These are phyloP conservation scores for Drosophila ercepeae DNA, from an alignment of 1,140 invertebrate genomes.

Conservation along the genomic window DNA sequence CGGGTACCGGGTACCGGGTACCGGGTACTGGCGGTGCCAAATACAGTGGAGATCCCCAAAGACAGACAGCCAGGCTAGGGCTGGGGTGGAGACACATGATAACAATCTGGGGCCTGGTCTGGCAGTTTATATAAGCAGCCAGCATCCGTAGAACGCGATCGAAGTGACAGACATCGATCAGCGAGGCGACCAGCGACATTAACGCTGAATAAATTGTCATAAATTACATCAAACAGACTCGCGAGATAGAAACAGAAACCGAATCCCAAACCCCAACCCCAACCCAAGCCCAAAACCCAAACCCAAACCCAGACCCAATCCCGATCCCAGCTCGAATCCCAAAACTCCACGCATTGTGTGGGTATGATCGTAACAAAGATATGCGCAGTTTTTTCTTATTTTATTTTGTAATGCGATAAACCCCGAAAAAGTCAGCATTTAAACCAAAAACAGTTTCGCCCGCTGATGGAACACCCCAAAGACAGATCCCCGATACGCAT, in stretches of 20 bases:
- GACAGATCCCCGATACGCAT: slow-evolving; percentile 65
- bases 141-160: slow-evolving; percentile 67
- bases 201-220: slow-evolving; percentile 83
- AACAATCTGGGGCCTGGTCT: slow-evolving; percentile 60
- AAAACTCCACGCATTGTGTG: slow-evolving; percentile 55
- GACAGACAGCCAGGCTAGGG: slow-evolving; percentile 18
- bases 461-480: slow-evolving; percentile 69
- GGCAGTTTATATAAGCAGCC: slow-evolving; percentile 73
- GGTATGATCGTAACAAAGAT: slow-evolving; percentile 52
- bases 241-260: slow-evolving; percentile 35
- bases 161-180: slow-evolving; percentile 79
- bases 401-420: slow-evolving; percentile 47
- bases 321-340: background rate
- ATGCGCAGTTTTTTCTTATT: slow-evolving; percentile 26
- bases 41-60: slow-evolving; percentile 56
- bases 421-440: slow-evolving; percentile 73
- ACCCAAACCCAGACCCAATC: slow-evolving; percentile 2
- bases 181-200: slow-evolving; percentile 74
- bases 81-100: slow-evolving; percentile 35
- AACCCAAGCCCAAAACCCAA: slow-evolving; percentile 10
- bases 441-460: slow-evolving; percentile 63
- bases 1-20: no score
- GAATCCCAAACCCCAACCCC: slow-evolving; percentile 6
- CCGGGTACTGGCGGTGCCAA: slow-evolving; percentile 74
- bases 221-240: slow-evolving; percentile 64